phyloP scores from a whole-genome alignment of 2,113 vertebrate genomes.

The Toxostoma redivivum region DNA sequence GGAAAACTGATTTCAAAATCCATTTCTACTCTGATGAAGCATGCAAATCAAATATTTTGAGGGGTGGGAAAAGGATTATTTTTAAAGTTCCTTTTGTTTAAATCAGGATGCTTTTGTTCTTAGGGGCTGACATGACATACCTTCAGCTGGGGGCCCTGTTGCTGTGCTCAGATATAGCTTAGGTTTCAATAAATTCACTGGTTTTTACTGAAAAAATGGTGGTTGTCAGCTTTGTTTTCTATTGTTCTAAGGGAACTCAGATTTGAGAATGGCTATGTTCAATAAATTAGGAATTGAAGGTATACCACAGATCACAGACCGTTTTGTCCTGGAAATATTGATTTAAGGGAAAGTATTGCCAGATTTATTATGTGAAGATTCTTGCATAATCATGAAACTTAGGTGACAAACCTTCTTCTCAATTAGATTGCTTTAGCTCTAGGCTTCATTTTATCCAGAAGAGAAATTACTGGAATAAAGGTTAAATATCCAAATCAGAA shows the following conservation, averaged over 20 bases:
- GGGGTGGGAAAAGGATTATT: accelerated
- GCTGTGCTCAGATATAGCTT: not conserved
- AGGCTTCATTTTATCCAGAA: constrained; percentile 2
- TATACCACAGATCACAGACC: not conserved
- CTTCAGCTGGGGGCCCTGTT: not conserved
- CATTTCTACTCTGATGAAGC: not conserved
- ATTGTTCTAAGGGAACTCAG: not conserved
- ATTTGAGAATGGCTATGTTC: not conserved
- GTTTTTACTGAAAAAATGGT: not conserved
- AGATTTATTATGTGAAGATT: not conserved
- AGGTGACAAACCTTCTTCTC: not conserved
- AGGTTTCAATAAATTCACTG: not conserved
- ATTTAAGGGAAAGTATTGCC: not conserved
- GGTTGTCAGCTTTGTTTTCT: not conserved
- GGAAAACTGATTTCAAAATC: constrained; percentile 4
- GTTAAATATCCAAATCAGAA: constrained; percentile 50
- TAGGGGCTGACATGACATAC: not conserved
- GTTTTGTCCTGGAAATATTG: not conserved
- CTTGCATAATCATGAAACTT: not conserved
- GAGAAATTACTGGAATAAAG: constrained; percentile 39
- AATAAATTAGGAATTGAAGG: not conserved
- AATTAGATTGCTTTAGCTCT: not conserved
- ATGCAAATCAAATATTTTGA: not conserved
- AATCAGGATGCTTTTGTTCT: not conserved
- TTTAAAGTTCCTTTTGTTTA: not conserved